Base-by-base conservation (phyloP, 2,888 invertebrate species). In the Volucella zonaria region DNA sequence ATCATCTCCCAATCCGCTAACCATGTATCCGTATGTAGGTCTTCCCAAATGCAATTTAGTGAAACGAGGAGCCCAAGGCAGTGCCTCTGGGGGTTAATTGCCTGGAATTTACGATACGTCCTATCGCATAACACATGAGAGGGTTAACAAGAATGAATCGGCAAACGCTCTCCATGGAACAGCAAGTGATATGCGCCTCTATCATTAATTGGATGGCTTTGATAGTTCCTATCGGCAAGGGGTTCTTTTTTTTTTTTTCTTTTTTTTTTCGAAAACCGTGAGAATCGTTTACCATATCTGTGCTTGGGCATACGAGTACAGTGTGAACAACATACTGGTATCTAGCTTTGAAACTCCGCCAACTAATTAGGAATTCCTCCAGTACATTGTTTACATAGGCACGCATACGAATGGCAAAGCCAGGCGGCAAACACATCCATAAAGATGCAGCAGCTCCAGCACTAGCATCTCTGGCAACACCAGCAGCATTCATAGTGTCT, bases 81-180 rank as follows among this genome's bases (percentile, higher is more conserved):
- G 52, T 58, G 54, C 66, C 81, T 43, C 58, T 68, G 71, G 58
- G 81, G 81, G 81, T 85, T 85, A 81, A 85, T 85, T 81, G 85
- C 67, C 56, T 58, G 81, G 81, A 85, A 81, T 77, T 68, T 71
- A 73, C 52, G 85, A 77, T 77, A 81, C 52, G 68, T 77, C 81
- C 76, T 67, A 85, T 85, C 83, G 80, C 45, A 71, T 80, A 56
- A 47, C 66, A 61, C 38, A 64, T 12, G 77, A 47, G 61, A 70
- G 43, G 40, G 68, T 31, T 18, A 51, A 40, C 47, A 51, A 49
- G 51, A 49, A 58, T 3, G 11, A 18, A 42, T 18, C 18, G 42
- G 42, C 45, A 42, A 56, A 52, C 15, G 45, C 12, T 43, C 61
- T 61, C 56, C 10, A 9, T 8, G 74, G 59, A 47, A 58, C 47